Evolutionary conservation across 2,113 vertebrate species (phyloP), one percentile per base, ranked within the genome.

Genomic region (Gorsachius goisagi): DNA sequence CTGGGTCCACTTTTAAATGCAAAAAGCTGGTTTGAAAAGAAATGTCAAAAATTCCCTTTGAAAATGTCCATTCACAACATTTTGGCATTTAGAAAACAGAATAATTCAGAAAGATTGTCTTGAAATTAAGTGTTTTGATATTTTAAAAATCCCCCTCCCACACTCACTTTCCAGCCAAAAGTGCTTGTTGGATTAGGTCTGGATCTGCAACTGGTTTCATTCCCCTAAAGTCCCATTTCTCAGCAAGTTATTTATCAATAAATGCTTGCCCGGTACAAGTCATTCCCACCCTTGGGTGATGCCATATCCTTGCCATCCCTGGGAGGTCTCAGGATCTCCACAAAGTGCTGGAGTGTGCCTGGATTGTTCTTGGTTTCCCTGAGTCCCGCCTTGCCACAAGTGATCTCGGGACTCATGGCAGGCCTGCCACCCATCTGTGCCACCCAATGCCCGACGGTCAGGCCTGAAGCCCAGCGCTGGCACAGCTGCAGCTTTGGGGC

Each of bases 41-140:
- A 96, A 96, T 95, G 73, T 94, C 94, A 96, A 39, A 95, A 93
- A 92, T 82, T 82, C 39, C 66, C 58, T 78, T 94, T 85, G 80
- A 94, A 97, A 94, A 94, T 78, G 16, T 26, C 91, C 30, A 72
- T 85, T 91, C 66, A 76, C 49, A 68, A 60, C 26, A 72, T 72
- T 87, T 68, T 93, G 58, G 82, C 88, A 93, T 88, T 73, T 93
- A 94, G 66, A 72, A 96, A 96, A 87, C 33, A 89, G 68, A 90
- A 80, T 69, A 91, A 85, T 85, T 93, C 53, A 73, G 37, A 71
- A 85, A 85, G 45, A 88, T 49, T 85, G 50, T 53, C 58, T 60
- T 77, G 89, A 94, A 95, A 88, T 83, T 49, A 90, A 91, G 76
- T 62, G 30, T 73, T 93, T 85, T 56, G 45, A 85, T 95, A 93